Evolutionary conservation across 2,113 vertebrate species (phyloP).

Genomic region (Alligator mississippiensis): DNA sequence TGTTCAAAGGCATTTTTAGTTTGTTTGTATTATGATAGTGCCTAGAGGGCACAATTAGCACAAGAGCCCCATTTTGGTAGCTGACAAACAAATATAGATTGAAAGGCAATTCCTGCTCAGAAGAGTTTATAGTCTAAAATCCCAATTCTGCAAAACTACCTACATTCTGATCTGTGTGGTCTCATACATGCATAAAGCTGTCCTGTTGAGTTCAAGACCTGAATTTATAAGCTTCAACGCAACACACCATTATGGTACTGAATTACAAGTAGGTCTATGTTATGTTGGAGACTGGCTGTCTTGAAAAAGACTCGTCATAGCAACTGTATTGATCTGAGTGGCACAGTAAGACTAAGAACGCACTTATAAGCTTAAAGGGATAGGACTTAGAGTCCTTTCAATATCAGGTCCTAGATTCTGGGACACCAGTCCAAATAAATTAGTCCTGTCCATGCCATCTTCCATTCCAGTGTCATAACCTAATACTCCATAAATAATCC

Average conservation of each 20-base stretch:
- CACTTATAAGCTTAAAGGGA: neutral
- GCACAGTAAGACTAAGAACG: neutral
- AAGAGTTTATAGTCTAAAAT: neutral
- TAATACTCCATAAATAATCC: neutral
- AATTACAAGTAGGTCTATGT: neutral
- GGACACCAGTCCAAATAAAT: neutral
- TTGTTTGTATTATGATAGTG: neutral
- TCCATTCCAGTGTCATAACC: neutral
- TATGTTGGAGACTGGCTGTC: neutral
- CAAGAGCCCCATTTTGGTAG: neutral
- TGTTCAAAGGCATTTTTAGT: neutral
- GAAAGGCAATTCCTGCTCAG: neutral
- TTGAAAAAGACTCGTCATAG: neutral
- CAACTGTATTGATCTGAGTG: neutral
- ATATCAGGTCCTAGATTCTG: neutral
- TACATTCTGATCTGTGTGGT: neutral
- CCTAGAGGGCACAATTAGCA: neutral
- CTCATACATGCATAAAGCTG: neutral
- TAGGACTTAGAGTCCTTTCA: rapidly evolving
- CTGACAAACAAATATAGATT: neutral
- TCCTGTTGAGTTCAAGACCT: neutral
- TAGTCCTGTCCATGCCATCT: rapidly evolving
- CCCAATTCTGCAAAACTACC: neutral
- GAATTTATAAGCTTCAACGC: neutral
- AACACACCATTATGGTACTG: neutral